Conservation (phyloP, 2,113 vertebrate species). For the Pituophis catenifer region DNA sequence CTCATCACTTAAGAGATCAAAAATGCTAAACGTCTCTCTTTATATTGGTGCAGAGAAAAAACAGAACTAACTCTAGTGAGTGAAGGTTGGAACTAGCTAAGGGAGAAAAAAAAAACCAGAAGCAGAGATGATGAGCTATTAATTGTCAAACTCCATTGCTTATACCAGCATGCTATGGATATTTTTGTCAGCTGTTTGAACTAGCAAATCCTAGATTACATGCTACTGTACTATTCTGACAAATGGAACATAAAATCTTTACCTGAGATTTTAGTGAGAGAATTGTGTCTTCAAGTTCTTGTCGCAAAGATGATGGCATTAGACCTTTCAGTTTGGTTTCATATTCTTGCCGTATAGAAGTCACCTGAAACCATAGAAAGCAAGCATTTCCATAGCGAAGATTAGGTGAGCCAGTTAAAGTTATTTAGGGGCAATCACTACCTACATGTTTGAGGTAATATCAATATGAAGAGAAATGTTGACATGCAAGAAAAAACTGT, state of each 20-base stretch:
- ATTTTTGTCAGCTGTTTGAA: not conserved
- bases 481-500: not conserved
- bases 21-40: not conserved
- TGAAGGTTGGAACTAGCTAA: not conserved
- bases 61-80: not conserved
- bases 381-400: not conserved
- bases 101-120: not conserved
- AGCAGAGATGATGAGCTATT: not conserved
- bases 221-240: not conserved
- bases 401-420: not conserved
- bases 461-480: not conserved
- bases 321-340: conserved; percentile 86
- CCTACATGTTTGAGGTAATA: conserved; percentile 5
- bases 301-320: conserved; percentile 83
- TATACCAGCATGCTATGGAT: not conserved
- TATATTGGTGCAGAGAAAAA: not conserved
- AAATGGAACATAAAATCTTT: conserved; percentile 29
- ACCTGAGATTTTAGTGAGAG: conserved; percentile 93
- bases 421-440: not conserved
- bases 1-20: not conserved
- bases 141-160: not conserved
- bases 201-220: too few species aligned
- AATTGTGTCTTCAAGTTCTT: conserved; percentile 93
- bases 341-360: conserved; percentile 81
- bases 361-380: conserved; percentile 75